Evolutionary conservation across 2,888 invertebrate genomes (phyloP).

Genomic region (Aspidapion aeneum): DNA sequence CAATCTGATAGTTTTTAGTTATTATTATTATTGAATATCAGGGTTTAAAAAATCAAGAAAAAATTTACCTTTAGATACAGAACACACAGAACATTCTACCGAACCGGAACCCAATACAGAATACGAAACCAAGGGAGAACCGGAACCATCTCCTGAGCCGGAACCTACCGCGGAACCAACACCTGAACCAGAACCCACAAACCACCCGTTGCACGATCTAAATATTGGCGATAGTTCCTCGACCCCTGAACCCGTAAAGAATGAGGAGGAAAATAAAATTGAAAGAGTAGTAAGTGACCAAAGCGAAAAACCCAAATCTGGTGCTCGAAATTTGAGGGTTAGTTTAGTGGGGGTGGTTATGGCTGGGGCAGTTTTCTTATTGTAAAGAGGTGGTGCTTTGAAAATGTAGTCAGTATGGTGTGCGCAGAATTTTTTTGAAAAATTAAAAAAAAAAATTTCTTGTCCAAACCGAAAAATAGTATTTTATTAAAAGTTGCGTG

Average conservation of each 20-base stretch:
- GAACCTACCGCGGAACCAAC: conserved; percentile 19
- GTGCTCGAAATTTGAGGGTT: conserved; percentile 5
- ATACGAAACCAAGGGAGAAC: conserved; percentile 13
- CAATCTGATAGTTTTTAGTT: no score
- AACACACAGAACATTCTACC: conserved; percentile 16
- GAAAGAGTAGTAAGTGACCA: no score
- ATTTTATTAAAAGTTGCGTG: no score
- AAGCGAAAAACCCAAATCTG: conserved; percentile 2
- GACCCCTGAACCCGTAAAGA: no score
- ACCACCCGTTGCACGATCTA: conserved; percentile 15
- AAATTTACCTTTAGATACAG: neutral
- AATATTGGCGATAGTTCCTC: neutral
- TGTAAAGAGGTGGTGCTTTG: neutral
- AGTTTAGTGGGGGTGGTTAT: conserved; percentile 9
- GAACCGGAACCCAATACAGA: conserved; percentile 20
- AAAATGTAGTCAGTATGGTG: neutral
- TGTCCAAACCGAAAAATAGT: no score
- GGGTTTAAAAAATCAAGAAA: no score
- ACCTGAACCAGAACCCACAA: conserved; percentile 12
- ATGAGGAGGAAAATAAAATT: no score
- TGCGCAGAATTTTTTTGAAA: no score
- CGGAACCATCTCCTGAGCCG: conserved; percentile 16
- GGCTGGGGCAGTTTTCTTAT: neutral
- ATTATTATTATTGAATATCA: no score
- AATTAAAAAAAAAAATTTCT: no score